A percentile compares a stretch with the other conserved stretches of the same genome.
Evolutionary conservation across 1,140 invertebrate species (phyloP).

Genomic region (Telenomus remus): DNA sequence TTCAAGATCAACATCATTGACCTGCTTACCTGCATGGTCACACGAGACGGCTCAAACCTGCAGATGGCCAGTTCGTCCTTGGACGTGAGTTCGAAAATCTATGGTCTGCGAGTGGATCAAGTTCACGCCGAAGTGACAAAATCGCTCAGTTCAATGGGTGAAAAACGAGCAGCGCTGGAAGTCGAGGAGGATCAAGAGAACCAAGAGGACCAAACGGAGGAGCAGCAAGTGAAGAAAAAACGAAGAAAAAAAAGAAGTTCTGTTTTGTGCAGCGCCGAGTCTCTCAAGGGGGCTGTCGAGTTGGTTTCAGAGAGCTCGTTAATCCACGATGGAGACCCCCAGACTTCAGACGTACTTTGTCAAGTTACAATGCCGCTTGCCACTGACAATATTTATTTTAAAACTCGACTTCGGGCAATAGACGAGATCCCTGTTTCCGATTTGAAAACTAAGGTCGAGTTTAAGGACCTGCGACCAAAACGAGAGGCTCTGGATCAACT

Average conservation of each 20-base stretch:
- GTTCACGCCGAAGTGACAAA: conserved; percentile 86
- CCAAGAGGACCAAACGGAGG: conserved; percentile 39
- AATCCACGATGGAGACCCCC: conserved; percentile 62
- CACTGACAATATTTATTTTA: conserved; percentile 56
- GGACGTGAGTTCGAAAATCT: conserved; percentile 70
- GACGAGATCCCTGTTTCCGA: conserved; percentile 60
- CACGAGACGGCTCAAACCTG: conserved; percentile 71
- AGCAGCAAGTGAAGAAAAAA: conserved; percentile 36
- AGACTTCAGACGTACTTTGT: conserved; percentile 67
- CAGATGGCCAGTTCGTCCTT: background rate
- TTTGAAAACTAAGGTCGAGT: conserved; percentile 2
- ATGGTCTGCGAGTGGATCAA: conserved; percentile 77
- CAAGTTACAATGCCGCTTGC: conserved; percentile 64
- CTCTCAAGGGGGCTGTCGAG: conserved; percentile 70
- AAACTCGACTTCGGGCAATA: conserved; percentile 36
- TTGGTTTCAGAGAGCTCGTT: conserved; percentile 60
- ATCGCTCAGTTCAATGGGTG: conserved; percentile 81
- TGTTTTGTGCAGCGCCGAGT: conserved; percentile 69
- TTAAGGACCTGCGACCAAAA: conserved; percentile 1
- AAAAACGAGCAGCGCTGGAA: conserved; percentile 72
- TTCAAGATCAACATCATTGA: conserved; percentile 90
- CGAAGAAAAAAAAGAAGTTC: conserved; percentile 65
- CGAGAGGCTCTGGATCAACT: background rate
- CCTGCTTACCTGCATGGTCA: conserved; percentile 84
- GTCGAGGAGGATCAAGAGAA: conserved; percentile 30